A percentile compares a stretch with the other conserved stretches of the same genome.
Evolutionary conservation across 2,888 invertebrate species (phyloP).

Genomic region (Tromatobia lineatoria): DNA sequence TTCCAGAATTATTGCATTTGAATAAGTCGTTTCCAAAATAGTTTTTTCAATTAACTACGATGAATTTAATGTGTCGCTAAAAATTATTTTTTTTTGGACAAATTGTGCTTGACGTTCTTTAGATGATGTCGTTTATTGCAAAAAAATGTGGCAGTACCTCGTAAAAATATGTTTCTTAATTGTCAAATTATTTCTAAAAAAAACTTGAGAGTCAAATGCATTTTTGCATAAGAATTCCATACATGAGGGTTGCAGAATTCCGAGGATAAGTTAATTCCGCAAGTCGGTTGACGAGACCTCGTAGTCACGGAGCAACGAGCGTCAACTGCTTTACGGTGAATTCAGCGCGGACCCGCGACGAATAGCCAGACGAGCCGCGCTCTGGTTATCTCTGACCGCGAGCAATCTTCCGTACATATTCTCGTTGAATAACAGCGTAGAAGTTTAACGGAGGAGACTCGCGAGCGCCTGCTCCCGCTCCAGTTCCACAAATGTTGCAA

Average conservation of each 20-base stretch:
- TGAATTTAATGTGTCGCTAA: no score
- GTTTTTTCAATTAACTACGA: no score
- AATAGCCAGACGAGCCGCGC: constrained; percentile 31
- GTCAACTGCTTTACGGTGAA: constrained; percentile 27
- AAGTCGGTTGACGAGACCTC: neutral
- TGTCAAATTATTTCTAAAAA: neutral
- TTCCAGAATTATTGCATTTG: no score
- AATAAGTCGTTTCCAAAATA: no score
- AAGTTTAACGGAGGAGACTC: constrained; percentile 11
- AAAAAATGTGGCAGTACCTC: no score
- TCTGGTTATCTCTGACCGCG: constrained; percentile 39
- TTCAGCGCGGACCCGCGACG: constrained; percentile 15
- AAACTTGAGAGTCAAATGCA: neutral
- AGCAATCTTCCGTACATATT: constrained; percentile 26
- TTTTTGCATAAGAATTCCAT: neutral
- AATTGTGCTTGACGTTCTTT: no score
- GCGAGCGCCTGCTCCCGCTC: constrained; percentile 30
- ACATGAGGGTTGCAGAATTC: neutral
- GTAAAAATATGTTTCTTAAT: no score
- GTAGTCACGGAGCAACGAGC: constrained; percentile 19
- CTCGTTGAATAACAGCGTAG: constrained; percentile 8
- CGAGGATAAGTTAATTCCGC: constrained; percentile 11
- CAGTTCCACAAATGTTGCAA: constrained; percentile 56
- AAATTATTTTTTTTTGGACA: no score
- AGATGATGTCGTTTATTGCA: no score